A percentile compares a stretch with the other conserved stretches of the same genome.
Conservation (phyloP, 2,113 vertebrate species). For the Erythrocebus patas region DNA sequence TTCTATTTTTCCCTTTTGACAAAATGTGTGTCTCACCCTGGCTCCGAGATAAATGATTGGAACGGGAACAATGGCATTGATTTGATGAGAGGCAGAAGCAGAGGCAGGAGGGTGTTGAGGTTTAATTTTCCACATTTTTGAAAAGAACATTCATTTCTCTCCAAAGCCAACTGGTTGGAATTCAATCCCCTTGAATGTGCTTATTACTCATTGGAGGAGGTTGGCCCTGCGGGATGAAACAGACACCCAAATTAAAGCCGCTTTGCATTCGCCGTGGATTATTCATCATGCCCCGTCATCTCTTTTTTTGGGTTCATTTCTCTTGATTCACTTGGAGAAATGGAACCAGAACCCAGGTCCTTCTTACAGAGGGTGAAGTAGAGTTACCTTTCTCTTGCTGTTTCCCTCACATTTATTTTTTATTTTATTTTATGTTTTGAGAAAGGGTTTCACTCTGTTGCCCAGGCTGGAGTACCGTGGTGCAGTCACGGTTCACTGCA, state of each 20-base stretch:
- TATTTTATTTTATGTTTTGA: too few species aligned
- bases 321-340: background rate
- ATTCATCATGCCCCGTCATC: background rate
- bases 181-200: background rate
- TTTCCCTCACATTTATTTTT: too few species aligned
- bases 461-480: too few species aligned
- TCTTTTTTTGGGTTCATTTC: background rate
- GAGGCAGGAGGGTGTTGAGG: background rate
- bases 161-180: background rate
- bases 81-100: background rate
- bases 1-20: background rate
- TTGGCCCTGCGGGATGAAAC: background rate
- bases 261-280: rapidly evolving
- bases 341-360: background rate
- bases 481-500: too few species aligned
- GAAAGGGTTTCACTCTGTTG: too few species aligned
- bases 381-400: background rate
- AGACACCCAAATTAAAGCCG: background rate
- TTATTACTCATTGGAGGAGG: background rate
- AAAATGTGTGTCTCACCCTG: background rate
- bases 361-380: rapidly evolving
- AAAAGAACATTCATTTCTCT: constrained; percentile 2
- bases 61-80: background rate
- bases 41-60: background rate
- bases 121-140: constrained; percentile 31